These are phyloP conservation scores for Echinops telfairi DNA, from an alignment of 2,113 vertebrate genomes.

Conservation along the genomic window DNA sequence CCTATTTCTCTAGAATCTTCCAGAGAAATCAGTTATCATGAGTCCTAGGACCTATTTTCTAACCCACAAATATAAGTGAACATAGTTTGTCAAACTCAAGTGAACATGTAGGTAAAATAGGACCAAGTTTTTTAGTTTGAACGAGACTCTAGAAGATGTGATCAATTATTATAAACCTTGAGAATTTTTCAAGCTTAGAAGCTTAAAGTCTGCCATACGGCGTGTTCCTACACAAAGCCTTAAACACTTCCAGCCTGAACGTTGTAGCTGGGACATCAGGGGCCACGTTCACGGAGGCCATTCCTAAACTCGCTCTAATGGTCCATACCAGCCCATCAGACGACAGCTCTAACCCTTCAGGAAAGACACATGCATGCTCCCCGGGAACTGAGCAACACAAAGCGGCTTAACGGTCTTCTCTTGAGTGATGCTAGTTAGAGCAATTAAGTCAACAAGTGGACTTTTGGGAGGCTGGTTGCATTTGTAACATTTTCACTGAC, in stretches of 20 bases:
- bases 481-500: not conserved
- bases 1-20: conserved; percentile 23
- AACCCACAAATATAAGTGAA: not conserved
- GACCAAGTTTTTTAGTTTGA: conserved; percentile 18
- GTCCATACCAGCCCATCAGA: not conserved
- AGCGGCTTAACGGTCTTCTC: not conserved
- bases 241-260: not conserved
- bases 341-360: not conserved
- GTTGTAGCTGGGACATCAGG: not conserved
- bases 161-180: not conserved
- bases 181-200: not conserved
- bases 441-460: not conserved
- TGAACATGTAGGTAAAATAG: too few relatives aligned
- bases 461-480: not conserved
- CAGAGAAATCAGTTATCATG: not conserved
- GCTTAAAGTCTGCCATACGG: not conserved
- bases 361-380: not conserved
- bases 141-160: conserved; percentile 14
- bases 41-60: not conserved
- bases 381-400: not conserved
- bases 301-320: not conserved
- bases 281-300: not conserved
- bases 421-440: not conserved
- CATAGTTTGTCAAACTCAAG: not conserved
- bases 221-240: not conserved